Conservation (phyloP, 1,140 invertebrate genomes). For the Drosophila virilis region DNA sequence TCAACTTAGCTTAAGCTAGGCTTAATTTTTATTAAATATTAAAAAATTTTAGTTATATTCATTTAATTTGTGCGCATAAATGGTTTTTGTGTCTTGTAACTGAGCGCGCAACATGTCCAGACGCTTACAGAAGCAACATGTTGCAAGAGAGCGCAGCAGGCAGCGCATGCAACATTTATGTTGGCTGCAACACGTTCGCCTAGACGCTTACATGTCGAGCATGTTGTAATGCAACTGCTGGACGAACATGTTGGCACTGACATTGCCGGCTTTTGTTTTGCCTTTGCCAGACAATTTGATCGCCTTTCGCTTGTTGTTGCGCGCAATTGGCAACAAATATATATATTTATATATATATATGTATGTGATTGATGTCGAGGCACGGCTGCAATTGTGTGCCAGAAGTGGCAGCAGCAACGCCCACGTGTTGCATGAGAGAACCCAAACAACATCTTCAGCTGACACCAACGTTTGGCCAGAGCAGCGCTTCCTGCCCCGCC, state of each 20-base stretch:
- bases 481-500: conserved; percentile 36
- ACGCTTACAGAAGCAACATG: conserved; percentile 40
- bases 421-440: conserved; percentile 31
- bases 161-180: conserved; percentile 32
- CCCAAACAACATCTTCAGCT: conserved; percentile 16
- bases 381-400: conserved; percentile 16
- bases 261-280: conserved; percentile 18
- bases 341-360: not conserved
- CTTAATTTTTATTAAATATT: not conserved
- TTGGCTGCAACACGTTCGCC: not conserved
- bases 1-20: not conserved
- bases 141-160: conserved; percentile 26
- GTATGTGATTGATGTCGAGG: conserved; percentile 36
- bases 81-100: not conserved
- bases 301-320: not conserved
- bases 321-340: not conserved
- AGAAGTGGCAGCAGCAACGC: conserved; percentile 37
- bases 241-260: conserved; percentile 8
- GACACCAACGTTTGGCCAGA: conserved; percentile 39
- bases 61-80: not conserved
- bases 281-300: not conserved
- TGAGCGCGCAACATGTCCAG: conserved; percentile 37
- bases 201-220: conserved; percentile 16
- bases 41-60: not conserved
- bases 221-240: conserved; percentile 17